A percentile compares a stretch with the other conserved stretches of the same genome.
Conservation (phyloP, 1,140 invertebrate genomes). For the Heliconius melpomene region DNA sequence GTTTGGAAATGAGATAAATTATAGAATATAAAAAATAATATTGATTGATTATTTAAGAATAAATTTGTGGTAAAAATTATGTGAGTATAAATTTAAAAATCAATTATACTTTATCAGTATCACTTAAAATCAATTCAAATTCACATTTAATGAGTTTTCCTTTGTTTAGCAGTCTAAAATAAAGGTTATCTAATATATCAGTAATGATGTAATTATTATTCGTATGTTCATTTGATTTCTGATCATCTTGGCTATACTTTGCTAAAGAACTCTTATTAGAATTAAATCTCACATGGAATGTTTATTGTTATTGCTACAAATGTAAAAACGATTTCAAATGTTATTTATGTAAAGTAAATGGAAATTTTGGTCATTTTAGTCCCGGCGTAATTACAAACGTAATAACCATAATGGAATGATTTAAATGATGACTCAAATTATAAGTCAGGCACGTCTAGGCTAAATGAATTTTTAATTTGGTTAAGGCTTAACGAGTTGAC, state of each 20-base stretch:
- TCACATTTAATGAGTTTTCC: too few species aligned
- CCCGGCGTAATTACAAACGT: conserved; percentile 13
- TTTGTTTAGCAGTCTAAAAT: background rate
- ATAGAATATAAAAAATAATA: background rate
- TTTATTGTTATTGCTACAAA: background rate
- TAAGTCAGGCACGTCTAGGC: background rate
- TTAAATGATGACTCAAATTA: background rate
- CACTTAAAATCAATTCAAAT: too few species aligned
- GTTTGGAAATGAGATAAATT: background rate
- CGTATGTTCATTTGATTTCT: too few species aligned
- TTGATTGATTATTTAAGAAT: background rate
- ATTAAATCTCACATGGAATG: background rate
- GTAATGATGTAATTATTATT: too few species aligned
- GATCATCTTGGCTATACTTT: too few species aligned
- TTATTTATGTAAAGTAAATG: background rate
- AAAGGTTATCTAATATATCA: too few species aligned
- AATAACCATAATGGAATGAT: conserved; percentile 13
- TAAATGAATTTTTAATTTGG: background rate
- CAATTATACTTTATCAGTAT: background rate
- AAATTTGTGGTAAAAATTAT: background rate
- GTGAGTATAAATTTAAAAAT: background rate
- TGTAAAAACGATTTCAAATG: background rate
- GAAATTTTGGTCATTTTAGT: background rate
- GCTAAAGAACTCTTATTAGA: background rate
- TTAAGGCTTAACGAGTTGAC: background rate